These are phyloP conservation scores for Pocillopora damicornis DNA, from an alignment of 64 coral and sea anemone genomes.

Conservation along the genomic window DNA sequence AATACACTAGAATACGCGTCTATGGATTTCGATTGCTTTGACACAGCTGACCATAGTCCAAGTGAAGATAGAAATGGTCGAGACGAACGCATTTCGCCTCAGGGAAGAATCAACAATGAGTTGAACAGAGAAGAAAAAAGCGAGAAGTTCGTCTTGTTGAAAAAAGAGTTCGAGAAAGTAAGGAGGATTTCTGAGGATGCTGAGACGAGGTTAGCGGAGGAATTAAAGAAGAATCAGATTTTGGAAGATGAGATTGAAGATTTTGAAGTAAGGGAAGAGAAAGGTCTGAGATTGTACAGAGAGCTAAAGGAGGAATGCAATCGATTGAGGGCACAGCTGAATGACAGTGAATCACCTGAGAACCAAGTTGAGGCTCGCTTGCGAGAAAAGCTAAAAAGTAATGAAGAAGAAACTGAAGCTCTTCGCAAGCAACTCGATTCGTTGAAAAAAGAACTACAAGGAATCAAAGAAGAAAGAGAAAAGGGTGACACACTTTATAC, in stretches of 20 bases:
- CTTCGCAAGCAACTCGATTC: not conserved
- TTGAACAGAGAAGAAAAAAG: not conserved
- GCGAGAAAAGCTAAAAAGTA: constrained; percentile 2
- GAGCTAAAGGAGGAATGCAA: constrained; percentile 28
- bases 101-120: not conserved
- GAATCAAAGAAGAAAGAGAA: constrained; percentile 17
- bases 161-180: not conserved
- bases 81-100: not conserved
- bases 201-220: not conserved
- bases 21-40: not conserved
- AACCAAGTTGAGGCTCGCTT: not conserved
- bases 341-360: not conserved
- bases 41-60: not conserved
- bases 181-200: not conserved
- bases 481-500: constrained; percentile 13
- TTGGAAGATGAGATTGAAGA: constrained; percentile 18
- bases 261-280: constrained; percentile 14
- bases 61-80: not conserved
- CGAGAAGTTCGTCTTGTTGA: not conserved
- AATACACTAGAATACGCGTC: not conserved
- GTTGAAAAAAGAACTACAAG: not conserved
- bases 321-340: constrained; percentile 2
- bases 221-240: constrained; percentile 3
- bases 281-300: constrained; percentile 6
- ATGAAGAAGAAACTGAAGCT: constrained; percentile 18